Base-by-base conservation (phyloP, 1,140 invertebrate genomes). In the Aphelenchoides avenae region DNA sequence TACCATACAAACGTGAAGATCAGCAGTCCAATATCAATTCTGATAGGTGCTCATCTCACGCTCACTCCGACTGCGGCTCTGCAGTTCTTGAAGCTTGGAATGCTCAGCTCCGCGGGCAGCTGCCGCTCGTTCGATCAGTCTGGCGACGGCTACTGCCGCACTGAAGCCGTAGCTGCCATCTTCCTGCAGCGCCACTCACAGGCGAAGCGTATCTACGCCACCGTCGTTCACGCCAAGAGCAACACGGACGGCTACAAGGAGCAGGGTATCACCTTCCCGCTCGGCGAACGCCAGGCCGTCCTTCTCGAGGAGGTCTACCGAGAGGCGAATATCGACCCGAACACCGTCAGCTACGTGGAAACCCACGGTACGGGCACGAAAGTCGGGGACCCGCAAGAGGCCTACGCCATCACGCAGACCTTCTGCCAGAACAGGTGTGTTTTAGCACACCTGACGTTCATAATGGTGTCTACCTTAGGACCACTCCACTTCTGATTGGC, bases 291-390 rank as follows among this genome's bases (percentile, higher is more conserved):
- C 82, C 91, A 96, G 78, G 87, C 87, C 57, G 81, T 83, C 49
- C 80, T 97, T n/a, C 85, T 94, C 58, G 78, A 84, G 44, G 87
- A 91, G 73, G 85, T 89, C 0, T 95, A 93, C 76, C 79, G 78
- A 5, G 89, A 93, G 77, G 84, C 83, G 15, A 84, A 85, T 0
- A 73, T 96, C n/a, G 84, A 87, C 70, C 91, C 91, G 3, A 76
- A 80, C 30, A 84, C 87, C 34, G 86, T 96, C 0, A 79, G 78
- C 0, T 97, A 93, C 76, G 85, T 96, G 9, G 93, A 97, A 78
- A 89, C 90, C 15, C 93, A 97, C 78, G 91, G 92, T 20, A 96
- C 93, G 5, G 93, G 92, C 33, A 96, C 93, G 0, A 82, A 82
- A 75, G 85, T 83, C 48, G 90, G 93, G 20, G 93, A 98, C 80